Percentiles rank a stretch among this genome's conserved stretches.
Evolutionary conservation across 2,888 invertebrate species (phyloP).

Genomic region (Rhyacophila evoluta): DNA sequence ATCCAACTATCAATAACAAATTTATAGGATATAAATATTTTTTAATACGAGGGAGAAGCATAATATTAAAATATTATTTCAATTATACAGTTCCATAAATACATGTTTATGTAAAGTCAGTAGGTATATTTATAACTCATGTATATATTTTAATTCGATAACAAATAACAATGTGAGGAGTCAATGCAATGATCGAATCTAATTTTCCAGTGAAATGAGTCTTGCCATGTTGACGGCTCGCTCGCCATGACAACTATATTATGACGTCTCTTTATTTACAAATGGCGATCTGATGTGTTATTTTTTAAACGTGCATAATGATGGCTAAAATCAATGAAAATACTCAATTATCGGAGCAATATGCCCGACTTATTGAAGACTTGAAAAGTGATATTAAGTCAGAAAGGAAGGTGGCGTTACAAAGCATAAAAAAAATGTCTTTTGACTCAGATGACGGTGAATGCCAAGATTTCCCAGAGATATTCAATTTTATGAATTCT

Average conservation of each 20-base stretch:
- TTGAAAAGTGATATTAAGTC: conserved; percentile 74
- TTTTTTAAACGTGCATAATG: not conserved
- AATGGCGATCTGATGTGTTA: conserved; percentile 40
- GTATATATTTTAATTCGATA: no score
- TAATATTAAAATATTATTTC: no score
- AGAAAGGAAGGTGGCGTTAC: conserved; percentile 69
- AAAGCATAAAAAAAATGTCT: conserved; percentile 69
- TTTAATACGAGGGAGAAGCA: no score
- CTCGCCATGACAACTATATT: conserved; percentile 41
- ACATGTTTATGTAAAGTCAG: no score
- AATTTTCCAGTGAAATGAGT: not conserved
- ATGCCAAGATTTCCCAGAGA: conserved; percentile 61
- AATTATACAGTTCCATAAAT: no score
- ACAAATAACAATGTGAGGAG: no score
- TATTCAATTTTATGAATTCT: conserved; percentile 64
- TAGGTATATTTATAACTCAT: no score
- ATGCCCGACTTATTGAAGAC: conserved; percentile 39
- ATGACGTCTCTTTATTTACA: conserved; percentile 53
- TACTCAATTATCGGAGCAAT: not conserved
- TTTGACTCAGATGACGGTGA: conserved; percentile 62
- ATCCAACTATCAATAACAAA: no score
- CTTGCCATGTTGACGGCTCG: not conserved
- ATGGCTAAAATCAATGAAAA: conserved; percentile 21
- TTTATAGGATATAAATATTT: no score
- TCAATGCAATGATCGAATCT: no score